Evolutionary conservation across 2,888 invertebrate species (phyloP), one percentile per base, ranked within the genome.

Genomic region (Horisme vitalbata): DNA sequence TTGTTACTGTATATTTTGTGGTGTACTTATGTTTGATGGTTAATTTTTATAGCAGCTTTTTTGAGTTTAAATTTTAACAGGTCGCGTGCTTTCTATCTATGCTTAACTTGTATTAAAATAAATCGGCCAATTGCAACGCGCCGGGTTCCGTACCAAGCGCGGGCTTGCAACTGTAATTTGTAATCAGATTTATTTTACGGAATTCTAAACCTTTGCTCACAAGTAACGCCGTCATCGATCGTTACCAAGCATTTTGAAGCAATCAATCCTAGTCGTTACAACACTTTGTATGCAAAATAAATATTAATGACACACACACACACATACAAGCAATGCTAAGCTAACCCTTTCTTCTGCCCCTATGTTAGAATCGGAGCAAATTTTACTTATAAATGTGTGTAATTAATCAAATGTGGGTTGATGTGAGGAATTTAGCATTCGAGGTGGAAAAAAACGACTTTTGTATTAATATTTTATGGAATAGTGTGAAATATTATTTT

Each of bases 321-420:
- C 59, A 65, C 52, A 52, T 46, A 18, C 4, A 59, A 28, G 49
- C 55, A 32, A 48, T 32, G 63, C 57, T 48, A 55, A 55, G 68
- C 70, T 79, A 82, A 83, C 86, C 88, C 87, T 82, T 82, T 82
- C 77, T 82, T 73, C 72, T 69, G 68, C 79, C 82, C 81, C 76
- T 68, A 61, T 63, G 64, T 57, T 63, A 64, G 68, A 69, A 75
- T 73, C 67, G 72, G 68, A 50, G 52, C 66, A 68, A 72, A 82
- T 83, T 84, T 80, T 73, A 82, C 82, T 88, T 87, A 88, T 88
- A 88, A 86, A 87, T 88, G 85, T 76, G 74, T 75, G 77, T 80
- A 83, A 88, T 88, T 88, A 88, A 88, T 87, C 88, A 75, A 59
- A 61, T 59, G 55, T 59, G 57, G 56, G 57, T 53, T 55, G 51